Percentiles rank a stretch among this genome's conserved stretches.
Conservation (phyloP, 2,113 vertebrate species). For the Gasterosteus nipponicus region DNA sequence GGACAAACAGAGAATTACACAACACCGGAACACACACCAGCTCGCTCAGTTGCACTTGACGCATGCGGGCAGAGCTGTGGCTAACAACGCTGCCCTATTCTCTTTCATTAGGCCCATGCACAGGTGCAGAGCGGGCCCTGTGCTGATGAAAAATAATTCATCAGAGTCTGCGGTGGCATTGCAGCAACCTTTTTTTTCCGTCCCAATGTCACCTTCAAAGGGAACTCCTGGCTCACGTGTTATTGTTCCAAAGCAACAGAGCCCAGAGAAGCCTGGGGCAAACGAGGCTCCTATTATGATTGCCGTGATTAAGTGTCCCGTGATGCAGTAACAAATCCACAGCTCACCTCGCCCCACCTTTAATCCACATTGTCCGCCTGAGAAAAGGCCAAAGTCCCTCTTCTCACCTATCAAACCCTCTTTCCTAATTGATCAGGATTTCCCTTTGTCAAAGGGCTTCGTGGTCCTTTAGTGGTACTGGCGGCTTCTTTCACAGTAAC, state of each 20-base stretch:
- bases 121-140: constrained; percentile 65
- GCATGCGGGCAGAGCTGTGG: constrained; percentile 8
- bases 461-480: not conserved
- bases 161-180: constrained; percentile 72
- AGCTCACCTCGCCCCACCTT: constrained; percentile 65
- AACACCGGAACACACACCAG: constrained; percentile 20
- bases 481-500: constrained; percentile 15
- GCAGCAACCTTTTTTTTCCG: constrained; percentile 58
- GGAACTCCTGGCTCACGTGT: constrained; percentile 52
- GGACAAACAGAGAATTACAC: constrained; percentile 51
- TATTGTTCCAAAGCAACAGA: constrained; percentile 74
- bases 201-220: constrained; percentile 76
- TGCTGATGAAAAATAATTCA: constrained; percentile 78
- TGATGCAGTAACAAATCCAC: constrained; percentile 63
- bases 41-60: constrained; percentile 8
- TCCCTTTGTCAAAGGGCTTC: constrained; percentile 45
- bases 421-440: constrained; percentile 59
- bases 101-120: constrained; percentile 67
- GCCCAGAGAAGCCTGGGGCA: constrained; percentile 65
- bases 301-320: constrained; percentile 72
- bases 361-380: constrained; percentile 67
- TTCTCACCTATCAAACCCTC: constrained; percentile 61
- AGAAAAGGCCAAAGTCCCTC: constrained; percentile 68
- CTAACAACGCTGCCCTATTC: constrained; percentile 47
- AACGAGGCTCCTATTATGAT: constrained; percentile 74